Base-by-base conservation (phyloP, 2,113 vertebrate genomes). In the Aramus guarauna region DNA sequence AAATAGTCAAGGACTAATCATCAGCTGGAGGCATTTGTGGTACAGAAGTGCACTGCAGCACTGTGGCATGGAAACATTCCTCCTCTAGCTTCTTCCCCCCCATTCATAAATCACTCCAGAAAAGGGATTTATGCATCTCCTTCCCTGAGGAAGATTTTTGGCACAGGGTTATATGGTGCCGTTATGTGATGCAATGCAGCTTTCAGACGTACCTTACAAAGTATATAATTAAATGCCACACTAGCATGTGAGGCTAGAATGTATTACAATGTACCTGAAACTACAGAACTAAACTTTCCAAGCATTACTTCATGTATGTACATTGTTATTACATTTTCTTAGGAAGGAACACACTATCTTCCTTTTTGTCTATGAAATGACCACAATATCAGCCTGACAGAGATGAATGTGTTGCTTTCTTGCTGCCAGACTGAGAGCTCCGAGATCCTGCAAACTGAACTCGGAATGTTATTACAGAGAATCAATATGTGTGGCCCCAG, bases 401-500 rank as follows among this genome's bases (percentile, higher is more conserved):
- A 97, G 96, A 98, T 95, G 39, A 97, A 98, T 93, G 72, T 85
- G 30, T 64, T 93, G 60, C 88, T 95, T 97, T 95, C 47, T 96
- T 91, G 94, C 78, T 96, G 88, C 85, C 91, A 97, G 36, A 96
- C 87, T 91, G 72, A 97, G 96, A 96, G 79, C 41, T 93, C 77
- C 62, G 89, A 85, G 48, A 96, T 47, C 91, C 91, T 77, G 88
- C 73, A 97, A 92, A 81, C 84, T 85, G 85, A 93, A 72, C 37
- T 90, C 36, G n/a, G 68, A 94, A 72, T 91, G 78, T 98, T 97
- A 98, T 98, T 98, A 97, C 93, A 94, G 91, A 94, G 94, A 96
- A 94, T 94, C 96, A 96, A 71, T 96, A 92, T 88, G 75, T 96
- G 97, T 84, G 93, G 87, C 55, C 91, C 69, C 69, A 62, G 92